phyloP scores from a whole-genome alignment of 2,113 vertebrate genomes.

The Vanacampus margaritifer region DNA sequence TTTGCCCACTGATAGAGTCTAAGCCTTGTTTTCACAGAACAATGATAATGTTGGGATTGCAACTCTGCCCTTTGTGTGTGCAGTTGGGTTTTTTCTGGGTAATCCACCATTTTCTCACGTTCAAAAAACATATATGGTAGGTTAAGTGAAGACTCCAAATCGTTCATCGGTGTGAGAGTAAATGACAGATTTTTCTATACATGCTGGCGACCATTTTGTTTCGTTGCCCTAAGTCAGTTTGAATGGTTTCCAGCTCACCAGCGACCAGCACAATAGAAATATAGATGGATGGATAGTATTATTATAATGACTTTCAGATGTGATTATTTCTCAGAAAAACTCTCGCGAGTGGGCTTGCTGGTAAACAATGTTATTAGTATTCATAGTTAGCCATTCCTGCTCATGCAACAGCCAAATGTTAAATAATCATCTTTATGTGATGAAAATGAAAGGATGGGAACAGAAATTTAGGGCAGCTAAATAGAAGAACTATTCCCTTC shows the following conservation, averaged over 20 bases:
- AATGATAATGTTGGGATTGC: conserved; percentile 30
- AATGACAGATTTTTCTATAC: neutral
- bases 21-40: conserved; percentile 47
- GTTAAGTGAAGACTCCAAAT: neutral
- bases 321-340: no score
- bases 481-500: neutral
- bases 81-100: neutral
- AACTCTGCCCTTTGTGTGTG: neutral
- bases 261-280: no score
- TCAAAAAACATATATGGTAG: neutral
- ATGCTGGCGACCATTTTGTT: no score
- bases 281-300: no score
- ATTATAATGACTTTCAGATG: no score
- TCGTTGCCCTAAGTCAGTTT: no score
- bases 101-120: neutral
- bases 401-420: neutral
- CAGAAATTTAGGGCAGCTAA: neutral
- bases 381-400: neutral
- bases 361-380: neutral
- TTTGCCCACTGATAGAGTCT: conserved; percentile 32
- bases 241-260: no score
- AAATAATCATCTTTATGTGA: neutral
- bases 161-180: neutral
- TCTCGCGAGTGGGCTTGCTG: no score
- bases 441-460: neutral